These are phyloP conservation scores for Callitettix versicolor DNA, from an alignment of 1,140 invertebrate genomes.

Conservation along the genomic window DNA sequence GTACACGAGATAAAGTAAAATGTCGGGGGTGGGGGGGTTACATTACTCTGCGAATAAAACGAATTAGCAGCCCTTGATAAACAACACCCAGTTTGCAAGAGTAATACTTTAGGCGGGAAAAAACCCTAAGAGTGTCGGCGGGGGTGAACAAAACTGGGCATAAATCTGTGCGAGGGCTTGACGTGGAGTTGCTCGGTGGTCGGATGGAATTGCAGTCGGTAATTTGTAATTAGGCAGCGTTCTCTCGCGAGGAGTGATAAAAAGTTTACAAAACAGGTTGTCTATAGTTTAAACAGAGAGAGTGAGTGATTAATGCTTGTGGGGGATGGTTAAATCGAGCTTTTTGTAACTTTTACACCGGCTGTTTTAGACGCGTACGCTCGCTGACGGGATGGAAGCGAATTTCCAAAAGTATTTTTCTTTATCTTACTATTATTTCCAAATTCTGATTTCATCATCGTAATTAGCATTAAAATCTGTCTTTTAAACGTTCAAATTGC, in stretches of 20 bases:
- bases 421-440: too few species aligned
- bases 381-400: too few species aligned
- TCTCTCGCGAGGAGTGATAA: not conserved
- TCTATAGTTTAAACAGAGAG: not conserved
- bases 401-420: too few species aligned
- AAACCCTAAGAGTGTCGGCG: not conserved
- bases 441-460: too few species aligned
- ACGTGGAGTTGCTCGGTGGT: not conserved
- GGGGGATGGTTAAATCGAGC: too few species aligned
- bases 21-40: not conserved
- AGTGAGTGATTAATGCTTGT: too few species aligned
- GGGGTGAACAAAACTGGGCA: not conserved
- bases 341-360: too few species aligned
- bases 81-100: slow-evolving; percentile 1
- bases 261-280: slow-evolving; percentile 3
- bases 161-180: not conserved
- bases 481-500: too few species aligned
- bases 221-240: slow-evolving; percentile 3
- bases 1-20: too few species aligned
- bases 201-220: not conserved
- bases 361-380: too few species aligned
- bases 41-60: slow-evolving; percentile 3
- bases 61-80: slow-evolving; percentile 2
- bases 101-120: not conserved
- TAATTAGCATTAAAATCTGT: too few species aligned